Evolutionary conservation across 2,888 invertebrate species (phyloP).

Genomic region (Philhelius pedissequus): DNA sequence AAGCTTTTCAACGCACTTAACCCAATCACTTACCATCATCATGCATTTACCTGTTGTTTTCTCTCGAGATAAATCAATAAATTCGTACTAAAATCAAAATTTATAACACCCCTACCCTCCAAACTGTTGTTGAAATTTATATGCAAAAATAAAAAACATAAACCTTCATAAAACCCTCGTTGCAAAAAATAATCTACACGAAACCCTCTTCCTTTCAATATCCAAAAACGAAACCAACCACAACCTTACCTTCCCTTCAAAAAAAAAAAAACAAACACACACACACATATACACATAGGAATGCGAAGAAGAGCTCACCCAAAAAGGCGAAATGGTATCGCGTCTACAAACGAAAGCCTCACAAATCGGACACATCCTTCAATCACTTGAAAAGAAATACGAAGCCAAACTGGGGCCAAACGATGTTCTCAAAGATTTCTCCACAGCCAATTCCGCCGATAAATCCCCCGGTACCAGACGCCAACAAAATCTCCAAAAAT

Average conservation of each 20-base stretch:
- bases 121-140: slow-evolving; percentile 27
- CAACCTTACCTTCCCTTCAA: not conserved
- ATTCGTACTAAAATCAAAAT: slow-evolving; percentile 66
- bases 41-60: slow-evolving; percentile 54
- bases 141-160: slow-evolving; percentile 33
- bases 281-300: slow-evolving; percentile 82
- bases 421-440: slow-evolving; percentile 78
- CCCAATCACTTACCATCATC: slow-evolving; percentile 46
- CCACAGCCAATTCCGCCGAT: slow-evolving; percentile 78
- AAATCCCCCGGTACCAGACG: slow-evolving; percentile 76
- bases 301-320: slow-evolving; percentile 96
- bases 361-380: slow-evolving; percentile 95
- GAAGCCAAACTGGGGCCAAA: slow-evolving; percentile 80
- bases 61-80: slow-evolving; percentile 48
- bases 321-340: slow-evolving; percentile 97
- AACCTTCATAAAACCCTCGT: slow-evolving; percentile 8
- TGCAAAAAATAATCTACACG: slow-evolving; percentile 10
- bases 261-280: slow-evolving; percentile 29
- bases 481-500: slow-evolving; percentile 77
- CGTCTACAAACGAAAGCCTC: slow-evolving; percentile 96
- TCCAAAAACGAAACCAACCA: not conserved
- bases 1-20: slow-evolving; percentile 55
- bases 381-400: slow-evolving; percentile 89
- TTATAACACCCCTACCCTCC: slow-evolving; percentile 53
- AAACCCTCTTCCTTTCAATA: not conserved